Conservation (phyloP, 2,888 invertebrate species). For the Drosophila suboccidentalis region DNA sequence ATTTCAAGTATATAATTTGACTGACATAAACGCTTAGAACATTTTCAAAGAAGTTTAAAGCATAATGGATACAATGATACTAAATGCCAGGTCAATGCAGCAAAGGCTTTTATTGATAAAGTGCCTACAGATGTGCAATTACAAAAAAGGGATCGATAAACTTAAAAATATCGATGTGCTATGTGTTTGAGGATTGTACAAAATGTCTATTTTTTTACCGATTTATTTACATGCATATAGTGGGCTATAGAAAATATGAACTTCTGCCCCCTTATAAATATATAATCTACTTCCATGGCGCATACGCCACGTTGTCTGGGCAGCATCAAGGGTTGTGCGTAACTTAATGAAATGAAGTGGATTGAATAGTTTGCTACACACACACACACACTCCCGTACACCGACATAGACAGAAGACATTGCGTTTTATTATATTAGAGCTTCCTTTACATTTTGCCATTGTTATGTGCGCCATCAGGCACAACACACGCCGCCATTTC, state of each 20-base stretch:
- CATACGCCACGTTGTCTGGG: slow-evolving; percentile 63
- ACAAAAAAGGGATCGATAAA: too few relatives aligned
- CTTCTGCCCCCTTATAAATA: too few relatives aligned
- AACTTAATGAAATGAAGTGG: slow-evolving; percentile 80
- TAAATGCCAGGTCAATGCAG: too few relatives aligned
- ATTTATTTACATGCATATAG: too few relatives aligned
- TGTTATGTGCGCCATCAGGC: slow-evolving; percentile 64
- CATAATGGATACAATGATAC: too few relatives aligned
- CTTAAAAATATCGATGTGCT: too few relatives aligned
- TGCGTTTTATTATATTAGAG: slow-evolving; percentile 76
- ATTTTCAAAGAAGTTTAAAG: too few relatives aligned
- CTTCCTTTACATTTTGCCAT: slow-evolving; percentile 48
- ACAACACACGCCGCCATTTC: slow-evolving; percentile 66
- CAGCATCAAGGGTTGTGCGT: slow-evolving; percentile 63
- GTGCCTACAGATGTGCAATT: too few relatives aligned
- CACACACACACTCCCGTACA: slow-evolving; percentile 14
- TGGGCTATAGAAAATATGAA: neutral
- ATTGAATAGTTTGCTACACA: slow-evolving; percentile 71
- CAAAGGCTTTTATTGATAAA: too few relatives aligned
- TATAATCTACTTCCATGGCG: neutral
- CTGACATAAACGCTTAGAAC: too few relatives aligned
- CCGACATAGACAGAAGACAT: slow-evolving; percentile 36
- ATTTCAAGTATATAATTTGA: too few relatives aligned
- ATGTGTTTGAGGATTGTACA: neutral
- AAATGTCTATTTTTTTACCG: too few relatives aligned